Conservation (phyloP, 1,140 invertebrate genomes). For the Sitophilus oryzae region DNA sequence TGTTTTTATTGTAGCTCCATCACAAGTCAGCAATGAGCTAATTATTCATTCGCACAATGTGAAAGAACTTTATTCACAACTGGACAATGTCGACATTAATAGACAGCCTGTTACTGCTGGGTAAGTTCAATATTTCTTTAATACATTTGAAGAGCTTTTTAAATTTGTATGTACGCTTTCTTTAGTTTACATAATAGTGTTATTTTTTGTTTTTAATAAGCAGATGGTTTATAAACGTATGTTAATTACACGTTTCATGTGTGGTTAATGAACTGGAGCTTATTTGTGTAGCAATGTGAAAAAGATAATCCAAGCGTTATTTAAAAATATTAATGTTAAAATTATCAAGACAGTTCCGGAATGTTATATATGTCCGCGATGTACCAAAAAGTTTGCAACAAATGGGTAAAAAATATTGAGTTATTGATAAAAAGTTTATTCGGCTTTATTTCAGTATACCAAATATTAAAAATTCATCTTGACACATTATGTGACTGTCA, state of each 20-base stretch:
- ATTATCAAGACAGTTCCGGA: slow-evolving; percentile 24
- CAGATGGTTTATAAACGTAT: background rate
- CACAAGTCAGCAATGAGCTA: slow-evolving; percentile 45
- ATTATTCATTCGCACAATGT: slow-evolving; percentile 47
- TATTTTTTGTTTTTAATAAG: background rate
- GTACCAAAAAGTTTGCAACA: no score
- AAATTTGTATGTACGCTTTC: background rate
- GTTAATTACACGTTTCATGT: background rate
- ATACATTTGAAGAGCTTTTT: background rate
- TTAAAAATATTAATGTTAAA: slow-evolving; percentile 2
- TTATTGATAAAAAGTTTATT: no score
- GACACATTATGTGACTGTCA: no score
- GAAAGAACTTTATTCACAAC: slow-evolving; percentile 44
- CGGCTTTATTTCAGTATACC: no score
- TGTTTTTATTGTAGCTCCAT: slow-evolving; percentile 42
- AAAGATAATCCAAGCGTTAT: background rate
- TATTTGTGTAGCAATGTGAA: background rate
- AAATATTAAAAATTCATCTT: no score
- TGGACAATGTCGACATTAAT: slow-evolving; percentile 83
- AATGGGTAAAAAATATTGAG: no score
- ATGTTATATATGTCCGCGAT: no score
- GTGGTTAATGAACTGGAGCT: slow-evolving; percentile 10
- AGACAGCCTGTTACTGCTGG: slow-evolving; percentile 78
- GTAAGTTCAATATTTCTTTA: slow-evolving; percentile 54
- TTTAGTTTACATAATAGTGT: background rate